Percentiles rank a stretch among this genome's conserved stretches.
Conservation (phyloP, 2,888 invertebrate genomes). For the Drosophila niveifrons region DNA sequence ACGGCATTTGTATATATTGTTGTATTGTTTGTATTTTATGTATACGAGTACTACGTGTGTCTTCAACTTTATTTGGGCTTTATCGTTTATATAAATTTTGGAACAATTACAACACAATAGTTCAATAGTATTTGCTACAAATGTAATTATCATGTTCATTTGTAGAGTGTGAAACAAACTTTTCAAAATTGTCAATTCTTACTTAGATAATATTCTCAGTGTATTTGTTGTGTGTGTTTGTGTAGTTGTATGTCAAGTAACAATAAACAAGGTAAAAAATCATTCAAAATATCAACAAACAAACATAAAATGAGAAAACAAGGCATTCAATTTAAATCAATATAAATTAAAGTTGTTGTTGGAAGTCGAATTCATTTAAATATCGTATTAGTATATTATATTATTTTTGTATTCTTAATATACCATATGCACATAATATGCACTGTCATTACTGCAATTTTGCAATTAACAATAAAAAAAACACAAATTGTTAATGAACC, state of each 20-base stretch:
- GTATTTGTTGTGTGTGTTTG: constrained; percentile 20
- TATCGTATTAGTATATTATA: constrained; percentile 10
- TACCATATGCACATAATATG: constrained; percentile 18
- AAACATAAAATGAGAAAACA: constrained; percentile 9
- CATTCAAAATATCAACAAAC: constrained; percentile 7
- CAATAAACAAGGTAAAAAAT: constrained; percentile 36
- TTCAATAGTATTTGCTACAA: constrained; percentile 53
- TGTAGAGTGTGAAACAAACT: constrained; percentile 42
- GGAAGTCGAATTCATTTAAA: constrained; percentile 36
- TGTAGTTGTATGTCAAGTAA: constrained; percentile 41
- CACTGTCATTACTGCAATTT: constrained; percentile 4
- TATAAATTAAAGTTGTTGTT: constrained; percentile 8
- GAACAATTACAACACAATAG: constrained; percentile 64
- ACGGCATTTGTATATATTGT: constrained; percentile 26
- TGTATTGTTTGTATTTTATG: constrained; percentile 22
- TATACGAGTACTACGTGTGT: constrained; percentile 39
- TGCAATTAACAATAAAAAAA: constrained; percentile 5
- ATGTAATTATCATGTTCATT: constrained; percentile 32
- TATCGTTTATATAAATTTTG: constrained; percentile 35
- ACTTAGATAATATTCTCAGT: constrained; percentile 20
- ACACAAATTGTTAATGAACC: background rate
- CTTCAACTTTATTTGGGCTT: constrained; percentile 42
- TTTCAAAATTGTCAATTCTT: constrained; percentile 28
- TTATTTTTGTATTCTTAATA: background rate
- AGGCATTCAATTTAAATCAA: constrained; percentile 13